These are phyloP conservation scores for Anas flavirostris DNA, from an alignment of 2,797 vertebrate species.

Conservation along the genomic window DNA sequence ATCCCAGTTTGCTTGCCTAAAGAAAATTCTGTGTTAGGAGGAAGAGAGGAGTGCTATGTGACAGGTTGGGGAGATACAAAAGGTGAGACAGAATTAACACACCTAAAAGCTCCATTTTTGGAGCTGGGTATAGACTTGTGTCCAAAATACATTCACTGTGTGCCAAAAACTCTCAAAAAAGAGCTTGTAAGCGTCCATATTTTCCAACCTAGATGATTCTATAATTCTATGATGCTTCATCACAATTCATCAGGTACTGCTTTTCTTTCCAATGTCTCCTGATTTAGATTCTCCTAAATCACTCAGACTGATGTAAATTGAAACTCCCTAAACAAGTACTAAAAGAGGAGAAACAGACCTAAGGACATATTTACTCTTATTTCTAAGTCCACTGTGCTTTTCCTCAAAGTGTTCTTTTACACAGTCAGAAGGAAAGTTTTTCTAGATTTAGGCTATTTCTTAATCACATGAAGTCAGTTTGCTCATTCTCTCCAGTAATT, in stretches of 20 bases:
- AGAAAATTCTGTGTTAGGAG: constrained; percentile 83
- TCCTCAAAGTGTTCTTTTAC: neutral
- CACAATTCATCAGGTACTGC: neutral
- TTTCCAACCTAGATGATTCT: too few species aligned
- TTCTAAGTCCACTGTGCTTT: neutral
- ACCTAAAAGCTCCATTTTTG: neutral
- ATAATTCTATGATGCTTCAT: neutral
- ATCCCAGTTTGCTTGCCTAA: constrained; percentile 88
- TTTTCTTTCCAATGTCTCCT: neutral
- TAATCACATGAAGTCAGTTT: neutral
- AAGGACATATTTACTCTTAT: neutral
- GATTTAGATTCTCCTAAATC: neutral
- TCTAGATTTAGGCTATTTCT: neutral
- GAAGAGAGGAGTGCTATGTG: constrained; percentile 87
- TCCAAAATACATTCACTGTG: neutral
- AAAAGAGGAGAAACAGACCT: neutral
- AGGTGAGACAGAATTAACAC: constrained; percentile 76
- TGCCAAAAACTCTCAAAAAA: neutral
- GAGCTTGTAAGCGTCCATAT: neutral
- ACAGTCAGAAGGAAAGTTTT: neutral
- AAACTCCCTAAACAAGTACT: neutral
- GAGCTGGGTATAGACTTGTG: neutral
- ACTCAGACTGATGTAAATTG: neutral
- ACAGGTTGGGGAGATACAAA: constrained; percentile 95
- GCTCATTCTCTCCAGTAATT: neutral